Evolutionary conservation across 2,888 invertebrate genomes (phyloP).

Genomic region (Drosophila cognata): DNA sequence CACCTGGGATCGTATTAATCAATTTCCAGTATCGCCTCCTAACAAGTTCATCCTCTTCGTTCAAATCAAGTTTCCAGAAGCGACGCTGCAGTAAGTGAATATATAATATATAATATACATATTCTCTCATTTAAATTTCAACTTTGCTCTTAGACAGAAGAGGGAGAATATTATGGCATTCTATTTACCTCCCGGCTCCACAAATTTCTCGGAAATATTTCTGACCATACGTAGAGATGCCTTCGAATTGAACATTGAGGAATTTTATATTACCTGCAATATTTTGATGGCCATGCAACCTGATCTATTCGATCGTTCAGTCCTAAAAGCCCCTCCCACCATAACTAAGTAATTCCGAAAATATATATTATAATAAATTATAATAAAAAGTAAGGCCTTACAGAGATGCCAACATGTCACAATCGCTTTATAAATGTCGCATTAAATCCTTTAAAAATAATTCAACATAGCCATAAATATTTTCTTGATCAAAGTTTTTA

Average conservation of each 20-base stretch:
- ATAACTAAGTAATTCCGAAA: background rate
- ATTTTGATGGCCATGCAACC: conserved; percentile 28
- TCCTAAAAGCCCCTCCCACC: background rate
- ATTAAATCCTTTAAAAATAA: background rate
- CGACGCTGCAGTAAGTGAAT: conserved; percentile 50
- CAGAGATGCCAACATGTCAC: background rate
- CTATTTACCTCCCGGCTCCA: conserved; percentile 34
- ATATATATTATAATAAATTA: background rate
- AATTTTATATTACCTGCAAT: conserved; percentile 61
- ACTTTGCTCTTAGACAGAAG: conserved; percentile 28
- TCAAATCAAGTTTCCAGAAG: conserved; percentile 61
- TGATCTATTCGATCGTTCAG: conserved; percentile 36
- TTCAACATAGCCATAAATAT: background rate
- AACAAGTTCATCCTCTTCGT: conserved; percentile 59
- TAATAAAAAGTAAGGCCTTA: background rate
- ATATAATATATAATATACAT: too few relatives aligned
- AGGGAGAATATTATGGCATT: conserved; percentile 43
- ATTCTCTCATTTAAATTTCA: background rate
- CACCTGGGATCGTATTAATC: conserved; percentile 60
- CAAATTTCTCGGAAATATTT: conserved; percentile 57
- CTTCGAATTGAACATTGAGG: conserved; percentile 67
- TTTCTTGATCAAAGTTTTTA: background rate
- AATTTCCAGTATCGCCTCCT: conserved; percentile 55
- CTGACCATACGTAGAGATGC: conserved; percentile 50
- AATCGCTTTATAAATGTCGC: background rate